Conservation (phyloP, 2,888 invertebrate genomes). For the Nycteola revayana region DNA sequence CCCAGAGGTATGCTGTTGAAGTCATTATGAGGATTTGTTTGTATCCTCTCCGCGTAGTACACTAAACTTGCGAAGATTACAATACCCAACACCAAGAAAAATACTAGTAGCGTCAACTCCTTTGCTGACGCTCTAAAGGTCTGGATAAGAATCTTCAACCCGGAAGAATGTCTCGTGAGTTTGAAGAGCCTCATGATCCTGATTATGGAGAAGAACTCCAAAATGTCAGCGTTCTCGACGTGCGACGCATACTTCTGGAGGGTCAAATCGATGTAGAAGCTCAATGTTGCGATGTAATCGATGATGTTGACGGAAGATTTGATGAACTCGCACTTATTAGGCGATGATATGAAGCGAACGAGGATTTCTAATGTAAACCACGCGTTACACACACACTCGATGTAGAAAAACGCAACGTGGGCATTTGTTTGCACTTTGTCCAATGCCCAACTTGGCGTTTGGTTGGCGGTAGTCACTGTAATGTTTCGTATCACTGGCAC, state of each 20-base stretch:
- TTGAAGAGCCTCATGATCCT: constrained; percentile 99
- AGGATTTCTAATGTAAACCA: constrained; percentile 99
- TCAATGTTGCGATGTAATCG: constrained; percentile 99
- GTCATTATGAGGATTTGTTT: constrained; percentile 97
- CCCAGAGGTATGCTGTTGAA: constrained; percentile 99
- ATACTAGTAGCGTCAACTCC: constrained; percentile 97
- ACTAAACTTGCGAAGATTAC: constrained; percentile 99
- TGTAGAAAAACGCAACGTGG: constrained; percentile 98
- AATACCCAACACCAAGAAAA: constrained; percentile 98
- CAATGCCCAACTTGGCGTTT: constrained; percentile 90
- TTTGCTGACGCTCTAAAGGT: constrained; percentile 98
- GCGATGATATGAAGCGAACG: constrained; percentile 95
- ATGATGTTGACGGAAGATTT: constrained; percentile 99
- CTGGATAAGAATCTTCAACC: constrained; percentile 98
- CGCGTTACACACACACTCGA: constrained; percentile 98
- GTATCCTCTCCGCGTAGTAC: constrained; percentile 98
- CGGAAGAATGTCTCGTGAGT: constrained; percentile 97
- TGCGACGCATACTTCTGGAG: constrained; percentile 95
- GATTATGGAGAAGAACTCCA: constrained; percentile 98
- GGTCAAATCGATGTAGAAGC: constrained; percentile 97
- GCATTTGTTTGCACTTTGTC: constrained; percentile 97
- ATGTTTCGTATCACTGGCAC: constrained; percentile 93
- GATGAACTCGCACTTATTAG: constrained; percentile 96
- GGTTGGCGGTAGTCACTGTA: constrained; percentile 88
- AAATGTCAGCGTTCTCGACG: constrained; percentile 96